These are phyloP conservation scores for Lasioglossum pauxillum DNA, from an alignment of 2,888 invertebrate species.

Conservation along the genomic window DNA sequence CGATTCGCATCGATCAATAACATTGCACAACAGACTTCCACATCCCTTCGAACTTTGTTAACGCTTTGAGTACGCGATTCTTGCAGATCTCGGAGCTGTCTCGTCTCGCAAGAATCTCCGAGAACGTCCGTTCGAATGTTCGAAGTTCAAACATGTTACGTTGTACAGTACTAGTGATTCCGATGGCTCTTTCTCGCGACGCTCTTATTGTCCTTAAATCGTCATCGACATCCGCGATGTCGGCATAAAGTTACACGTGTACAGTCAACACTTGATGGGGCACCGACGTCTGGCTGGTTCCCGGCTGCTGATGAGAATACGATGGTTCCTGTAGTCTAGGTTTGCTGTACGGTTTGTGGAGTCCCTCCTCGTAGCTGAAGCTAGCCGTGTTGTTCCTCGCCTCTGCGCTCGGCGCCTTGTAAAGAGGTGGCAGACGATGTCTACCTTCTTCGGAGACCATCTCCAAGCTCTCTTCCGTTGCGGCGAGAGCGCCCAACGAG, in stretches of 20 bases:
- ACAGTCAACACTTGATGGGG: constrained; percentile 83
- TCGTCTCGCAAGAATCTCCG: neutral
- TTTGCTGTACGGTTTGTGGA: constrained; percentile 83
- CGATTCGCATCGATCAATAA: neutral
- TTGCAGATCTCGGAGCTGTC: neutral
- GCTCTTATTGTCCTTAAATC: constrained; percentile 2
- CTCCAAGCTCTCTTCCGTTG: constrained; percentile 87
- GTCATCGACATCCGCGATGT: neutral
- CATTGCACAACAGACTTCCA: neutral
- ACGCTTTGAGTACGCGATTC: neutral
- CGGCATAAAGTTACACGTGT: constrained; percentile 76
- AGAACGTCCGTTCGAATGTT: neutral
- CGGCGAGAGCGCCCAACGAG: constrained; percentile 84
- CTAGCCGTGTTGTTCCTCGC: constrained; percentile 93
- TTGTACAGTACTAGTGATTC: neutral
- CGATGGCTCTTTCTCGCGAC: constrained; percentile 17
- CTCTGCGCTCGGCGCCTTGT: constrained; percentile 94
- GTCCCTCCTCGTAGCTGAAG: constrained; percentile 82
- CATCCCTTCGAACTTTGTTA: neutral
- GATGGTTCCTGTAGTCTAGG: constrained; percentile 81
- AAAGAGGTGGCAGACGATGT: constrained; percentile 86
- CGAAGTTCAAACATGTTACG: neutral
- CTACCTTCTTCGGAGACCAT: constrained; percentile 87
- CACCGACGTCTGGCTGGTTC: constrained; percentile 79
- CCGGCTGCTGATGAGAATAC: constrained; percentile 79